These are phyloP conservation scores for Amphilophus citrinellus DNA, from an alignment of 2,113 vertebrate genomes.

Conservation along the genomic window DNA sequence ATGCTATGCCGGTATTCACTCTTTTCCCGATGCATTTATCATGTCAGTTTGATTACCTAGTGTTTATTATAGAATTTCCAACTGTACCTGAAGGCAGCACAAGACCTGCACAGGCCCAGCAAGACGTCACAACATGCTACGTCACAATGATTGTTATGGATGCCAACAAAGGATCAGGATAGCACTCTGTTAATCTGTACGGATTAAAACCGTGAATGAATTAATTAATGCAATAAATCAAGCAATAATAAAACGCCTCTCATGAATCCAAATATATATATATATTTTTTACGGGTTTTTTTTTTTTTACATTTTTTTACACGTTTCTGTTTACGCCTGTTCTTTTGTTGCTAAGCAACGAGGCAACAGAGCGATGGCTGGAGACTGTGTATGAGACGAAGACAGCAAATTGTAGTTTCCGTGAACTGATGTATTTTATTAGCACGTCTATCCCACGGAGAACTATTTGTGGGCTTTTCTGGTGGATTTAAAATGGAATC, in stretches of 20 bases:
- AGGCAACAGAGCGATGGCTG: conserved; percentile 17
- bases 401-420: background rate
- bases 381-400: background rate
- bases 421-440: background rate
- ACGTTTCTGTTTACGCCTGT: background rate
- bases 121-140: conserved; percentile 56
- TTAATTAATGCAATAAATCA: background rate
- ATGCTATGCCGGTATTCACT: background rate
- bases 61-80: background rate
- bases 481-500: conserved; percentile 79
- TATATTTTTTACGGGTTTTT: background rate
- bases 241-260: background rate
- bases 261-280: background rate
- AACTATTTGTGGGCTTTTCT: background rate
- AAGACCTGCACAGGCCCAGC: background rate
- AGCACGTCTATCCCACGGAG: background rate
- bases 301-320: too few relatives aligned
- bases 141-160: conserved; percentile 64
- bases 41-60: background rate
- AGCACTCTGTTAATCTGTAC: conserved; percentile 33
- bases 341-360: conserved; percentile 77
- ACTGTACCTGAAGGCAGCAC: conserved; percentile 41
- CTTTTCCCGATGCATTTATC: background rate
- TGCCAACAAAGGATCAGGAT: conserved; percentile 63
- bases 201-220: conserved; percentile 20